These are phyloP conservation scores for Apotomis capreana DNA, from an alignment of 2,888 invertebrate species.

Conservation along the genomic window DNA sequence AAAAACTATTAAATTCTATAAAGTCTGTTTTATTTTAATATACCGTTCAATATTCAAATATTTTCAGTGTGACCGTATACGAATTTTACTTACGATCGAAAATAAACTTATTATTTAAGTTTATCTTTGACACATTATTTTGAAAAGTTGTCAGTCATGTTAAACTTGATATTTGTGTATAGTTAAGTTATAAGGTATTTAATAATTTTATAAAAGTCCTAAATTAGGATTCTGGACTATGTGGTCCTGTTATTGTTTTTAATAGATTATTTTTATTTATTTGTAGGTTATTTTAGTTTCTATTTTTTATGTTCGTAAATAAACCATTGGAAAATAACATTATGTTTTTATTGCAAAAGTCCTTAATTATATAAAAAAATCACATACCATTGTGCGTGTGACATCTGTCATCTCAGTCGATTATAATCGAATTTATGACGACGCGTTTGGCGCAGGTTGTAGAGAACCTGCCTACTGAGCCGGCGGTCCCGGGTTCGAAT, in stretches of 20 bases:
- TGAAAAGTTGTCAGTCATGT: not conserved
- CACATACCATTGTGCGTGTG: too few relatives aligned
- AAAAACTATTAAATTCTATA: too few relatives aligned
- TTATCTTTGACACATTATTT: not conserved
- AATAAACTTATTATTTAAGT: not conserved
- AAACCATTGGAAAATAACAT: conserved; percentile 19
- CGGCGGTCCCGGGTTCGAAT: too few relatives aligned
- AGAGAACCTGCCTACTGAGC: too few relatives aligned
- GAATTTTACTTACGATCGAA: too few relatives aligned
- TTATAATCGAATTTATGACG: too few relatives aligned
- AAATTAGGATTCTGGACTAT: conserved; percentile 70
- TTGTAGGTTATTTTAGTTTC: conserved; percentile 35
- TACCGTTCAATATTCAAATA: too few relatives aligned
- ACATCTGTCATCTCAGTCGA: too few relatives aligned
- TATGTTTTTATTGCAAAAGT: not conserved
- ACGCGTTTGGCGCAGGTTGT: too few relatives aligned
- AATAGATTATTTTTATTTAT: conserved; percentile 43
- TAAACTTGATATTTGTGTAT: conserved; percentile 7
- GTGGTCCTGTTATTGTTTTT: conserved; percentile 56
- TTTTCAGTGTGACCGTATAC: too few relatives aligned
- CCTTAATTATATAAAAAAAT: too few relatives aligned
- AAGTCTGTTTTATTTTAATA: too few relatives aligned
- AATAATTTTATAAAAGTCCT: conserved; percentile 55
- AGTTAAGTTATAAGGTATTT: conserved; percentile 31
- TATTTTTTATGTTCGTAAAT: conserved; percentile 47